Conservation (phyloP, 2,113 vertebrate genomes). For the Gobio gobio region DNA sequence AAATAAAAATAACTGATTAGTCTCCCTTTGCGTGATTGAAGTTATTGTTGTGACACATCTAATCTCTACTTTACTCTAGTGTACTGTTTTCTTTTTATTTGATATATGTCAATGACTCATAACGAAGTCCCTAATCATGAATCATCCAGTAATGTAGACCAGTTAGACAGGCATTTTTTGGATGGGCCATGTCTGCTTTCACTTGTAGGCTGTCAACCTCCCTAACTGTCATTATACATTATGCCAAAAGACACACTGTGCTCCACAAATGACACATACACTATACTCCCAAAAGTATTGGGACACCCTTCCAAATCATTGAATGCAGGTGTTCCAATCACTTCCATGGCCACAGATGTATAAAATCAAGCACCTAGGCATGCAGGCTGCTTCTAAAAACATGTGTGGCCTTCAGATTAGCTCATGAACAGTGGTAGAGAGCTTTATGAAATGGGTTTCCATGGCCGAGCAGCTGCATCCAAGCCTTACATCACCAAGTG, state of each 20-base stretch:
- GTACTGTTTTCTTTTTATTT: slow-evolving; percentile 44
- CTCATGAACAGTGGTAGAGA: no score
- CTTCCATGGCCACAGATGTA: no score
- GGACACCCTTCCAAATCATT: no score
- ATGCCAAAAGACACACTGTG: slow-evolving; percentile 39
- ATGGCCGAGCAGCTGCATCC: no score
- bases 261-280: background rate
- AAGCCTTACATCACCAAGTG: no score
- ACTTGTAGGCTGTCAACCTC: slow-evolving; percentile 41
- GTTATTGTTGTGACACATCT: slow-evolving; percentile 35
- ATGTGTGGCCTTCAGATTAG: no score
- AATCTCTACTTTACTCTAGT: slow-evolving; percentile 9
- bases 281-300: no score
- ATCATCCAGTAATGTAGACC: slow-evolving; percentile 42
- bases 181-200: slow-evolving; percentile 50
- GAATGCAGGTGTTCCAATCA: no score
- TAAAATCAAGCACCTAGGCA: no score
- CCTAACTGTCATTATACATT: slow-evolving; percentile 41
- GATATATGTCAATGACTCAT: slow-evolving; percentile 43
- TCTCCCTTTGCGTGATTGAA: slow-evolving; percentile 36
- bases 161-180: slow-evolving; percentile 35
- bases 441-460: no score
- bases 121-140: slow-evolving; percentile 43
- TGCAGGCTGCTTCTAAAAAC: no score
- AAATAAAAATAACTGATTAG: slow-evolving; percentile 27